These are phyloP conservation scores for Benitochromis conjunctus DNA, from an alignment of 2,113 vertebrate species.

Conservation along the genomic window DNA sequence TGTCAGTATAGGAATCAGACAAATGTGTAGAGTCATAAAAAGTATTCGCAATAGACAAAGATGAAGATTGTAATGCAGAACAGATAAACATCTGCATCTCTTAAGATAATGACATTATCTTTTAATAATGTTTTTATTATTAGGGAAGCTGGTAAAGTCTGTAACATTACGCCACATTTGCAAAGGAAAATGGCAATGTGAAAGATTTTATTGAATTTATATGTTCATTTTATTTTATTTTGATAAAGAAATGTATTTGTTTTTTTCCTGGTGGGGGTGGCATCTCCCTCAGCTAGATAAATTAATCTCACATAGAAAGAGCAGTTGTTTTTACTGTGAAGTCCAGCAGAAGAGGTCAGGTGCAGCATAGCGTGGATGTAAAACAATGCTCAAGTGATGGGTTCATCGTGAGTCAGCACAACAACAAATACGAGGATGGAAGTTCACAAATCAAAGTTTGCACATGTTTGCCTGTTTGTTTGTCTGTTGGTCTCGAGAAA, in stretches of 20 bases:
- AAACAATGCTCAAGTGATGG: background rate
- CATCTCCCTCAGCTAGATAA: background rate
- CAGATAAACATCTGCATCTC: background rate
- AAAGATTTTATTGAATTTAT: background rate
- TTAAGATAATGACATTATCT: background rate
- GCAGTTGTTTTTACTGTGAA: background rate
- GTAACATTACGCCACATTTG: too few relatives aligned
- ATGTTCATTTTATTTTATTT: background rate
- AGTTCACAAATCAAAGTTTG: slow-evolving; percentile 1
- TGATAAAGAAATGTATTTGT: background rate
- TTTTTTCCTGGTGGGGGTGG: background rate
- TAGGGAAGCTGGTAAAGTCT: background rate
- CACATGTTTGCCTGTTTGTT: background rate
- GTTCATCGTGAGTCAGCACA: background rate
- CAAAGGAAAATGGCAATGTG: too few relatives aligned
- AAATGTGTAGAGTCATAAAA: background rate
- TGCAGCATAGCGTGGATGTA: background rate
- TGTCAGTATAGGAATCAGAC: background rate
- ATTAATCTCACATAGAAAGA: background rate
- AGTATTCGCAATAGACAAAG: background rate
- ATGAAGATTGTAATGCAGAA: background rate
- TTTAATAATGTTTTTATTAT: background rate
- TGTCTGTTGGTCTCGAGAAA: background rate
- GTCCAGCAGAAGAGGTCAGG: background rate
- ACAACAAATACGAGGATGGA: background rate